Base-by-base conservation (phyloP, 1,140 invertebrate species). In the Musca vetustissima region DNA sequence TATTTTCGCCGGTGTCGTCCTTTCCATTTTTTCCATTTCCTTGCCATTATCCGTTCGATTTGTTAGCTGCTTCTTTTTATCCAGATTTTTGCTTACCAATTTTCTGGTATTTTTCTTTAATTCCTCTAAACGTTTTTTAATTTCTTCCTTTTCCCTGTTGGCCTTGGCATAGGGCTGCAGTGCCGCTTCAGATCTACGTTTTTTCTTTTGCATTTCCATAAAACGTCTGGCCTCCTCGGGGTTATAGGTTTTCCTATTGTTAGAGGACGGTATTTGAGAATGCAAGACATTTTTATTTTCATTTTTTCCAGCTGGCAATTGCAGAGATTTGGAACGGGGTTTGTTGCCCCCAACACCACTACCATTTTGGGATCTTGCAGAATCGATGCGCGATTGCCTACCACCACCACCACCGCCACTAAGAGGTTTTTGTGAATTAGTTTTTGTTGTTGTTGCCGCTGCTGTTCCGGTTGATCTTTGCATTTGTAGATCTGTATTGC, bases 61-160 rank as follows among this genome's bases (percentile, higher is more conserved):
- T 11, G 36, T 43, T 13, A 8, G 36, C 1, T 43, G 36, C 13
- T 43, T 43, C 36, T 43, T 65, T 36, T 48, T 69, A 61, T 65
- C 64, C 55, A 57, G 57, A 68, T 72, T 75, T 66, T 73, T 73
- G 7, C 22, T 28, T 17, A 75, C 17, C 49, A 73, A 69, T 24
- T 70, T 55, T 28, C 68, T 28, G 14, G 74, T 71, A 48, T 73
- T 73, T 47, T 67, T 66, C 15, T 64, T 68, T 9, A 75, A 36
- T n/a, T 70, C 68, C 24, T 73, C 69, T 13, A 75, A 53, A 13
- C 74, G 64, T 57, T 72, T 64, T 50, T 72, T 75, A 21, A 75
- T 75, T 57, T 73, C 66, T 21, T 73, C 71, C 22, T 71, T 72
- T 48, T 71, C 69, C 13, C 4, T 61, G 61, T 67, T 66, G 22